phyloP scores from a whole-genome alignment of 2,113 vertebrate genomes.

The Sinocyclocheilus anshuiensis region DNA sequence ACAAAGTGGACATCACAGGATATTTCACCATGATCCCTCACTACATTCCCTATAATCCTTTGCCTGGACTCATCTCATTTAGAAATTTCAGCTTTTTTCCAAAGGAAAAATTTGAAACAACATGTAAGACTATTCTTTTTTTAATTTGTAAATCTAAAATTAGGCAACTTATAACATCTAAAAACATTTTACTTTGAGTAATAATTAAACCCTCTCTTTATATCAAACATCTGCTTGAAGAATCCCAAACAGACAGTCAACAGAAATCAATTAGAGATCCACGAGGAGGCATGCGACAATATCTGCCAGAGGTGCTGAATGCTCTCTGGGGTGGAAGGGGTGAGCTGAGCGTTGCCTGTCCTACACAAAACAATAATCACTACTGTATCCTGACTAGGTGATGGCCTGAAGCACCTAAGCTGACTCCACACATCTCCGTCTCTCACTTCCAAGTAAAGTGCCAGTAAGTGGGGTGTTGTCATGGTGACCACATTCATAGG shows the following conservation, averaged over 20 bases:
- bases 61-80: too few relatives aligned
- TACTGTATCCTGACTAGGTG: neutral
- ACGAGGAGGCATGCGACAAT: neutral
- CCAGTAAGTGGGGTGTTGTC: constrained; percentile 17
- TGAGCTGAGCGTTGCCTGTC: neutral
- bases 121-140: too few relatives aligned
- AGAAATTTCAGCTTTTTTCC: too few relatives aligned
- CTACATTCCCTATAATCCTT: too few relatives aligned
- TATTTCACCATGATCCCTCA: too few relatives aligned
- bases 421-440: neutral
- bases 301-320: neutral
- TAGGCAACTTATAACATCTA: neutral
- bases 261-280: neutral
- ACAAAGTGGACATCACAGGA: too few relatives aligned
- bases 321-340: neutral
- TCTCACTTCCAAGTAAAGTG: constrained; percentile 10
- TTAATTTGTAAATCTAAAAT: neutral
- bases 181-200: too few relatives aligned
- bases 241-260: neutral
- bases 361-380: neutral
- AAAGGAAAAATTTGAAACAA: too few relatives aligned
- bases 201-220: neutral
- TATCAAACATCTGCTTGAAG: neutral
- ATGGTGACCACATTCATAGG: constrained; percentile 15
- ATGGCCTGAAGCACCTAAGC: neutral